A percentile compares a stretch with the other conserved stretches of the same genome.
Conservation (phyloP, 2,888 invertebrate species). For the Rhagophthalmus giganteus region DNA sequence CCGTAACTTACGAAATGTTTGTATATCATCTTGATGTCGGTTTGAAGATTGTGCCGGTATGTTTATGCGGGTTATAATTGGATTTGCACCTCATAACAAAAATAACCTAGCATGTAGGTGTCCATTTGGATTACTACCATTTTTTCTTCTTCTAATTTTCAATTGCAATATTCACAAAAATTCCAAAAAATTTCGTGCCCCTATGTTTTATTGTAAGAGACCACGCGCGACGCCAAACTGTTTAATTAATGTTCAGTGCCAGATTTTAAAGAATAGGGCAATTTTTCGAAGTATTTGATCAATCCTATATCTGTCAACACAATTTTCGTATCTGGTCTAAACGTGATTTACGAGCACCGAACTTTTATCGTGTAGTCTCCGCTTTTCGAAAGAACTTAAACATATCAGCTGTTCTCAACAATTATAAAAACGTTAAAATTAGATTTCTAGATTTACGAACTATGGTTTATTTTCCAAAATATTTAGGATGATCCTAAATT, state of each 20-base stretch:
- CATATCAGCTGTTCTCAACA: not conserved
- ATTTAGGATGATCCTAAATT: too few relatives aligned
- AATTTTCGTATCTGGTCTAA: too few relatives aligned
- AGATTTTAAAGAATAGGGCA: too few relatives aligned
- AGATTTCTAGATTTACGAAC: not conserved
- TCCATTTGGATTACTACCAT: constrained; percentile 25
- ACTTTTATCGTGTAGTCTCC: too few relatives aligned
- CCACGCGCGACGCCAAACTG: too few relatives aligned
- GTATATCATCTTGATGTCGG: constrained; percentile 49
- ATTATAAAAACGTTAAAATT: not conserved
- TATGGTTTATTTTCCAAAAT: too few relatives aligned
- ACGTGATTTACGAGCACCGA: too few relatives aligned
- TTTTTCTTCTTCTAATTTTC: constrained; percentile 15
- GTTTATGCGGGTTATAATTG: constrained; percentile 47
- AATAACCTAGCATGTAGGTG: constrained; percentile 41
- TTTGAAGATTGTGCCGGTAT: constrained; percentile 45
- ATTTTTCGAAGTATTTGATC: too few relatives aligned
- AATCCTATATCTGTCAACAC: too few relatives aligned
- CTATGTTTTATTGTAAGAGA: too few relatives aligned
- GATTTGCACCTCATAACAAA: constrained; percentile 44
- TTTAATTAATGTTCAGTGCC: too few relatives aligned
- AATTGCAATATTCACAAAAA: not conserved
- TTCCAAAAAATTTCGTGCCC: not conserved
- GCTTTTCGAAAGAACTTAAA: not conserved
- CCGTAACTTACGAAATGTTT: constrained; percentile 51